Percentiles rank a stretch among this genome's conserved stretches.
Conservation (phyloP, 1,140 invertebrate genomes). For the Octopus bimaculoides region DNA sequence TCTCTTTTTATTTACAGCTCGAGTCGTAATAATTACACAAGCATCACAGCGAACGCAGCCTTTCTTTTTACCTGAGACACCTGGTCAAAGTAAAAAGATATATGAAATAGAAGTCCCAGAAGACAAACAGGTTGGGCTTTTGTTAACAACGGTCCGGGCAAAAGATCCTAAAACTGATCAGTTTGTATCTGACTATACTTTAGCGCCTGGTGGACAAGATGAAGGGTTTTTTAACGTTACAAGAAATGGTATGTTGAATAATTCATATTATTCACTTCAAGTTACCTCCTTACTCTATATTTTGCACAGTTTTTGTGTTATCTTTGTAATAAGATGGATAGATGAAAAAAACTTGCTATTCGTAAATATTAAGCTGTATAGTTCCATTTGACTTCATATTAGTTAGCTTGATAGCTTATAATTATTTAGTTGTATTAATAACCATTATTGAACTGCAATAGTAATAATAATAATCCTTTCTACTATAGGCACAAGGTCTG, state of each 20-base stretch:
- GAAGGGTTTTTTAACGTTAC: background rate
- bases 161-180: background rate
- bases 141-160: background rate
- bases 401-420: too few relatives aligned
- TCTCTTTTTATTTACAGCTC: background rate
- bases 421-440: too few relatives aligned
- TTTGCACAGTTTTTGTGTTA: too few relatives aligned
- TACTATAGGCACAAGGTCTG: too few relatives aligned
- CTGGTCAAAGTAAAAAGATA: background rate
- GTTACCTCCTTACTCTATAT: too few relatives aligned
- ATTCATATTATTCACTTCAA: too few relatives aligned
- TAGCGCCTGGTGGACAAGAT: background rate
- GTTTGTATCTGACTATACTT: background rate
- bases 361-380: too few relatives aligned
- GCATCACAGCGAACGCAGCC: background rate
- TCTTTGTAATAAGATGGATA: too few relatives aligned
- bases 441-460: too few relatives aligned
- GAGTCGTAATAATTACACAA: background rate
- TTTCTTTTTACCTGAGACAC: background rate
- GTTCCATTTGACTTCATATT: too few relatives aligned
- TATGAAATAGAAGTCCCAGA: background rate
- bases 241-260: background rate
- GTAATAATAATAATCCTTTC: too few relatives aligned
- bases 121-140: conserved; percentile 7
- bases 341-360: too few relatives aligned